These are phyloP conservation scores for Morpho achilles DNA, from an alignment of 2,888 invertebrate species.

Conservation along the genomic window DNA sequence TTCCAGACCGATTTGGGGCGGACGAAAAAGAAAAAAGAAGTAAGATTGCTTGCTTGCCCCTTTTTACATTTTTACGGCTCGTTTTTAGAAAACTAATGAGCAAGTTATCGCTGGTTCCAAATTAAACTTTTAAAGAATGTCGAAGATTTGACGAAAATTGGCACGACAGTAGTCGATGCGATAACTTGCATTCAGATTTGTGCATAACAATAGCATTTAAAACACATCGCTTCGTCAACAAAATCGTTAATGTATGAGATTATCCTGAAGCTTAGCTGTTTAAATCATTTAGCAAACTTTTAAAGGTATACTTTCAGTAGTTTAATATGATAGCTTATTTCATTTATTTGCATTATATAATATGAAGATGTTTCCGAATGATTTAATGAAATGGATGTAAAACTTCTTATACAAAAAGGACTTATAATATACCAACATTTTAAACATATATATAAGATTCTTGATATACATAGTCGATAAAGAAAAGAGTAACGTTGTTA, in stretches of 20 bases:
- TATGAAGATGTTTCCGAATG: constrained; percentile 14
- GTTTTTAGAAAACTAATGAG: constrained; percentile 70
- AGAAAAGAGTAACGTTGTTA: constrained; percentile 2
- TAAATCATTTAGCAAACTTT: constrained; percentile 27
- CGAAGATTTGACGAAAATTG: constrained; percentile 50
- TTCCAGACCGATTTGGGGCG: constrained; percentile 95
- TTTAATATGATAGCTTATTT: constrained; percentile 56
- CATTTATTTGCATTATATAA: constrained; percentile 57
- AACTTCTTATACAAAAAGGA: constrained; percentile 11
- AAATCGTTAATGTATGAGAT: constrained; percentile 44
- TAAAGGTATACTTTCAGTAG: constrained; percentile 64
- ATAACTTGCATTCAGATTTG: constrained; percentile 71
- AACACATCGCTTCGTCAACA: constrained; percentile 74
- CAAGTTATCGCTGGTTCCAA: constrained; percentile 75
- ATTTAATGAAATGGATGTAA: constrained; percentile 10
- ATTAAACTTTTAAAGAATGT: constrained; percentile 44
- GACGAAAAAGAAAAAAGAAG: constrained; percentile 99
- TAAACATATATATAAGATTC: constrained; percentile 5
- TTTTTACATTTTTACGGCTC: constrained; percentile 74
- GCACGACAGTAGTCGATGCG: constrained; percentile 55
- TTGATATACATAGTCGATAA: constrained; percentile 13
- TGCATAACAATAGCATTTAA: constrained; percentile 64
- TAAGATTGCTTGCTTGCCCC: constrained; percentile 87
- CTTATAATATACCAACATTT: not conserved
- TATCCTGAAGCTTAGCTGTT: constrained; percentile 62